These are phyloP conservation scores for Neosilurus hyrtlii DNA, from an alignment of 2,797 vertebrate species.

Conservation along the genomic window DNA sequence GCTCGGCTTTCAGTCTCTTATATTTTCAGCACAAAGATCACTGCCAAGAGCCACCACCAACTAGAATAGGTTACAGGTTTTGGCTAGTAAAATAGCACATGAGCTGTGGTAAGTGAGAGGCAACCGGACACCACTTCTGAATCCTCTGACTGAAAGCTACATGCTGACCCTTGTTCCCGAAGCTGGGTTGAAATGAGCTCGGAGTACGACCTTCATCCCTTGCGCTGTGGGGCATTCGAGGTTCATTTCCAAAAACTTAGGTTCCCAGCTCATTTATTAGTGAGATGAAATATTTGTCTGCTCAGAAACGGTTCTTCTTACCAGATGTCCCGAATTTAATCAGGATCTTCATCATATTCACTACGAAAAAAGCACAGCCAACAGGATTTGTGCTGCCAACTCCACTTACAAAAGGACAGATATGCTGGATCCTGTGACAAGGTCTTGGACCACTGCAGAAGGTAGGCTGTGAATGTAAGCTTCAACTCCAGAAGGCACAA, in stretches of 20 bases:
- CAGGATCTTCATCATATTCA: neutral
- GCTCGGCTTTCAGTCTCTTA: constrained; percentile 8
- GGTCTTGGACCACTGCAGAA: neutral
- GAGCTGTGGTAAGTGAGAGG: neutral
- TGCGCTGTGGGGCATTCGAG: neutral
- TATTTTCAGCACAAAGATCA: constrained; percentile 17
- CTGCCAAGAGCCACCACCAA: neutral
- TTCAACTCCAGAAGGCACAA: neutral
- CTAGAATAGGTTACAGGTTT: constrained; percentile 10
- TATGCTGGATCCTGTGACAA: constrained; percentile 1
- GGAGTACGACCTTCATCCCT: neutral
- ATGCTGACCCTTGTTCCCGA: neutral
- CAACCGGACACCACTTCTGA: constrained; percentile 10
- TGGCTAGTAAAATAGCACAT: constrained; percentile 9
- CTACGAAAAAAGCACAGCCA: neutral
- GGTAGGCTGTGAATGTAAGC: neutral
- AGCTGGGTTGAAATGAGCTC: neutral
- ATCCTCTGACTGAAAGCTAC: neutral
- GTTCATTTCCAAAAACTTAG: neutral
- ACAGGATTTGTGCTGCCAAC: neutral
- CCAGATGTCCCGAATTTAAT: neutral
- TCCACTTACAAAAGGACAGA: neutral
- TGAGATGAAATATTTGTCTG: neutral
- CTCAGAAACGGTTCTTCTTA: neutral
- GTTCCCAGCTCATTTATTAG: constrained; percentile 17